These are phyloP conservation scores for Polyploca ridens DNA, from an alignment of 2,888 invertebrate genomes.

Conservation along the genomic window DNA sequence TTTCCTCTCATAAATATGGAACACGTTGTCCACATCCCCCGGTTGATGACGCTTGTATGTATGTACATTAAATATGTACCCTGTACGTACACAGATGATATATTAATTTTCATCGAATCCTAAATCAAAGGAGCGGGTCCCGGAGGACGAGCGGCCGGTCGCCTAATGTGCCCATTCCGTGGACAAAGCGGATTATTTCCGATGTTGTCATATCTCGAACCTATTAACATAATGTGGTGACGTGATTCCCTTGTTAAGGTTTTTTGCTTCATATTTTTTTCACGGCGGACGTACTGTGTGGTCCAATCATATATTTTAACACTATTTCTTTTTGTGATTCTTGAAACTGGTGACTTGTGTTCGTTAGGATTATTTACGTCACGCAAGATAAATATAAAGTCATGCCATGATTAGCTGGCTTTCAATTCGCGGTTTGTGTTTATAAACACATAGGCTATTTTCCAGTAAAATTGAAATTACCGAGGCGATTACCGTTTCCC, in stretches of 20 bases:
- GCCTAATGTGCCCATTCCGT: constrained; percentile 69
- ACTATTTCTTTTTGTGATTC: constrained; percentile 24
- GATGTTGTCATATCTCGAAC: constrained; percentile 74
- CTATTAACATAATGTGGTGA: constrained; percentile 80
- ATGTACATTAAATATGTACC: constrained; percentile 64
- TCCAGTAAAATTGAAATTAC: constrained; percentile 69
- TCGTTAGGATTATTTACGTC: constrained; percentile 44
- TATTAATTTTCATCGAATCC: constrained; percentile 79
- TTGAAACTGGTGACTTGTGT: constrained; percentile 34
- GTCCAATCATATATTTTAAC: constrained; percentile 54
- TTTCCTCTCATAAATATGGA: constrained; percentile 50
- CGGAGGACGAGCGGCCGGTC: constrained; percentile 54
- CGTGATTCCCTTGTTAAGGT: constrained; percentile 67
- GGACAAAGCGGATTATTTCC: constrained; percentile 81
- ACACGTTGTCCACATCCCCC: constrained; percentile 27
- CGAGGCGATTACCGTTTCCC: constrained; percentile 63
- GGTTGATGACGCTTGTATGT: constrained; percentile 14
- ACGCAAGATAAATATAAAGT: constrained; percentile 45
- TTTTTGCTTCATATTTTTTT: constrained; percentile 59
- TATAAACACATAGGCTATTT: constrained; percentile 48
- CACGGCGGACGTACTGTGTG: constrained; percentile 63
- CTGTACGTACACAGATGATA: constrained; percentile 39
- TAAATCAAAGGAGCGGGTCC: constrained; percentile 77
- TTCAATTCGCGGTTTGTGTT: constrained; percentile 21
- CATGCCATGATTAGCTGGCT: constrained; percentile 24